Evolutionary conservation across 2,888 invertebrate species (phyloP), one percentile per base, ranked within the genome.

Genomic region (Pristionchus maxplancki): DNA sequence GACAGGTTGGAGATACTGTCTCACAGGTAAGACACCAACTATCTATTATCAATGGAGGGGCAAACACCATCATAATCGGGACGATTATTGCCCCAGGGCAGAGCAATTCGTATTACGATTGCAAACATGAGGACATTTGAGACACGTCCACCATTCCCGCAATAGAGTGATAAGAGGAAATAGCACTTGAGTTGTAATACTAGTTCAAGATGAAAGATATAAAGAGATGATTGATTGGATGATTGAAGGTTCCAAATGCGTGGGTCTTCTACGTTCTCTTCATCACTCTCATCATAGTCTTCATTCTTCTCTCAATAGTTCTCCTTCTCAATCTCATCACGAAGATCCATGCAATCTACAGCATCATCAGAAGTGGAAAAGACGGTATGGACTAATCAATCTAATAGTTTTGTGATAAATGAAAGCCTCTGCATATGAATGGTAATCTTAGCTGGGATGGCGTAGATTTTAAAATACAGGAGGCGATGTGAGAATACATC

Each of bases 181-280:
- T 64, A 34, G 11, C 31, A 64, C 31, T 58, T 17, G n/a, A 87
- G 88, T 48, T 28, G 50, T 1, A 74, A 74, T 74, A 28, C 20
- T 74, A 37, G 34, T 24, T 28, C 13, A 1, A 83, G 28, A 84
- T 34, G 28, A 0, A 31, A n/a, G n/a, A n/a, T n/a, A n/a, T n/a
- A n/a, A n/a, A n/a, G n/a, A n/a, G n/a, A n/a, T n/a, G n/a, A n/a
- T 34, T 87, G 9, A 58, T 3, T 86, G n/a, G 34, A 24, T 67
- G 85, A 48, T 83, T 91, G 87, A 87, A 93, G 93, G 91, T 94
- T 62, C 94, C 94, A 28, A 93, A 93, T 83, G 91, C 93, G 44
- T 94, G 94, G 94, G 93, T 94, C n/a, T 94, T 94, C 90, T 94
- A 94, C 88, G 88, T 94, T 20, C 90, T 94, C 44, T 93, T 94